phyloP scores from a whole-genome alignment of 2,113 vertebrate species.

The Suncus etruscus region DNA sequence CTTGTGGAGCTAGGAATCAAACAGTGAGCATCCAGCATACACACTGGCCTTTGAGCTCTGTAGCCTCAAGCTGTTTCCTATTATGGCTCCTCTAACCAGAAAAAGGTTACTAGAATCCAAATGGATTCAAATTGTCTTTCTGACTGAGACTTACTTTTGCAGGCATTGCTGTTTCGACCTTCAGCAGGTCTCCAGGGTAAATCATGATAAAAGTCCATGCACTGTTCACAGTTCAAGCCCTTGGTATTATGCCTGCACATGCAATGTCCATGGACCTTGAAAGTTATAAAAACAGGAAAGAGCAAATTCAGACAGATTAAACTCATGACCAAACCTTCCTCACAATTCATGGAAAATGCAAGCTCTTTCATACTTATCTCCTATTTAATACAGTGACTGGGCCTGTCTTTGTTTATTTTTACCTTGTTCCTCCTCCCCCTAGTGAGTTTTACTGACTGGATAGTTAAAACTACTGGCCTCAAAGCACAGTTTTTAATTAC shows the following conservation, averaged over 20 bases:
- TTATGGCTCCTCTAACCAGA: not conserved
- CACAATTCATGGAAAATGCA: not conserved
- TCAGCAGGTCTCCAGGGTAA: constrained; percentile 97
- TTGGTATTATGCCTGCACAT: constrained; percentile 98
- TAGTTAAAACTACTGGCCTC: not conserved
- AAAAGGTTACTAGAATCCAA: not conserved
- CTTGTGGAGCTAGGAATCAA: too few relatives aligned
- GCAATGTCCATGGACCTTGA: constrained; percentile 97
- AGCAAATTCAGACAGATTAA: not conserved
- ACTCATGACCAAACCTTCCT: not conserved
- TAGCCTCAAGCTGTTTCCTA: too few relatives aligned
- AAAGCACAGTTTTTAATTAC: not conserved
- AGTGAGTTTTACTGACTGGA: not conserved
- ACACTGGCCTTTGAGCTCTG: too few relatives aligned
- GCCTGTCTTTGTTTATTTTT: not conserved
- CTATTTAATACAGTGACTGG: not conserved
- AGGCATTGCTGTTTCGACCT: constrained; percentile 96
- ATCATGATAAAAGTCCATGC: constrained; percentile 96
- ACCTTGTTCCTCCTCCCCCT: not conserved
- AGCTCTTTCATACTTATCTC: not conserved
- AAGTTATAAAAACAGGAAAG: constrained; percentile 21
- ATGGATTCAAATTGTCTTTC: not conserved
- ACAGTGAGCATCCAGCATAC: too few relatives aligned
- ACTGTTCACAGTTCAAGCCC: constrained; percentile 97
- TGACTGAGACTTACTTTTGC: constrained; percentile 92